Percentiles rank a stretch among this genome's conserved stretches.
phyloP scores from a whole-genome alignment of 2,888 invertebrate species.

The Adelphocoris suturalis region DNA sequence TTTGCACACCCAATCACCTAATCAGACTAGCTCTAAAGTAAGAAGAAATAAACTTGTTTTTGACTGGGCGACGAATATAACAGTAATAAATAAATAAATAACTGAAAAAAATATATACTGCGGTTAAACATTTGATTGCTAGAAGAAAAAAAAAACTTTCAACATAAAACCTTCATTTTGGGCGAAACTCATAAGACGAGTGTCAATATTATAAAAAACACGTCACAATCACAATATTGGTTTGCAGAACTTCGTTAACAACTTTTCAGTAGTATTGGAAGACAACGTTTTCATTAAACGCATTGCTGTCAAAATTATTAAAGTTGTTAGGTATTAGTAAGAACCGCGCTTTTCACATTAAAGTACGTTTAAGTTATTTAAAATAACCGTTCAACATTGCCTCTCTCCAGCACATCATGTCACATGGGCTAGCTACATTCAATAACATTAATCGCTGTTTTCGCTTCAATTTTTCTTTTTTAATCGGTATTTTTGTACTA shows the following conservation, averaged over 20 bases:
- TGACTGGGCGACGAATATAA: conserved; percentile 49
- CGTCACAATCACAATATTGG: conserved; percentile 29
- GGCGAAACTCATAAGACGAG: conserved; percentile 4
- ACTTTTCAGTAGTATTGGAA: conserved; percentile 29
- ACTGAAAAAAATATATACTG: conserved; percentile 33
- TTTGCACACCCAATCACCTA: conserved; percentile 60
- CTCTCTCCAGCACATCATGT: not conserved
- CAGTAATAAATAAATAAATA: conserved; percentile 43
- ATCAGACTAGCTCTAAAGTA: conserved; percentile 61
- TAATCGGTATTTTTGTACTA: conserved; percentile 17
- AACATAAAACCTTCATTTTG: not conserved
- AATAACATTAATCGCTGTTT: conserved; percentile 35
- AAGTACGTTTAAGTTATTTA: not conserved
- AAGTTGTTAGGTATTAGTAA: not conserved
- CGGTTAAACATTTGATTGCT: conserved; percentile 51
- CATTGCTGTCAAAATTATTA: not conserved
- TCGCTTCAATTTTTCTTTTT: conserved; percentile 53
- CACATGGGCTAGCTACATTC: not conserved
- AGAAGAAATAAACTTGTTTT: conserved; percentile 4
- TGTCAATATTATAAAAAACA: conserved; percentile 1
- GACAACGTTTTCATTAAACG: conserved; percentile 5
- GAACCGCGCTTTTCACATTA: not conserved
- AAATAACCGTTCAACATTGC: not conserved
- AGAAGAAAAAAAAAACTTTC: not conserved
- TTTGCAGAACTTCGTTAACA: conserved; percentile 5